Base-by-base conservation (phyloP, 2,797 vertebrate genomes). In the Acrossocheilus wenchowensis region DNA sequence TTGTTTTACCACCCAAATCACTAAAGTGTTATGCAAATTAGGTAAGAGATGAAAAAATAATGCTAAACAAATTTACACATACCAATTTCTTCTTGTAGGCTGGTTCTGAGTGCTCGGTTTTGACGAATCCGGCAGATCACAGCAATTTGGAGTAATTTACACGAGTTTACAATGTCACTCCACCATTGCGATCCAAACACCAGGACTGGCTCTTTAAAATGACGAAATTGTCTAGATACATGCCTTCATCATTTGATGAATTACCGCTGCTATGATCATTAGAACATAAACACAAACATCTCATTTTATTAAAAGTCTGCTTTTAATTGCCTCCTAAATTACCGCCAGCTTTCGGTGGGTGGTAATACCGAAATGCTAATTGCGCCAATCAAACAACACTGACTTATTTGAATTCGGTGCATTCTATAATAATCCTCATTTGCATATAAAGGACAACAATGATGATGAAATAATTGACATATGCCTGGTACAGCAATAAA, bases 321-420 rank as follows among this genome's bases (percentile, higher is more conserved):
- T 68, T 81, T 69, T 82, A 82, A 71, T 82, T 82, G 80, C 48
- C 30, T 71, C 48, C 48, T 71, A 39, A 81, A 82, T 82, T 71
- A 82, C 80, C 9, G 21, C 11, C 66, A 39, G 80, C 80, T 82
- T 82, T 68, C 48, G 0, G 34, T 21, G 34, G 80, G 80, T 52
- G 66, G 80, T 82, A 82, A 82, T 52, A 82, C 34, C 7, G 14
- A 71, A 36, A 71, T 39, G 64, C 21, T 82, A 82, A 82, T 75
- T 66, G 78, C 19, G 21, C 68, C 17, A n/a, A 71, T 54, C 52
- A 60, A 78, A 87, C 66, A 84, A 48, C 48, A 26, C 11, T 77
- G 50, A 74, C 41, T 30, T 23, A 74, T 45, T 45, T 81, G 45
- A 69, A 52, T 81, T 82, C 7, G 11, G 12, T n/a, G 64, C 62